A percentile compares a stretch with the other conserved stretches of the same genome.
Evolutionary conservation across 2,113 vertebrate genomes (phyloP).

Genomic region (Petrocephalus zakoni): DNA sequence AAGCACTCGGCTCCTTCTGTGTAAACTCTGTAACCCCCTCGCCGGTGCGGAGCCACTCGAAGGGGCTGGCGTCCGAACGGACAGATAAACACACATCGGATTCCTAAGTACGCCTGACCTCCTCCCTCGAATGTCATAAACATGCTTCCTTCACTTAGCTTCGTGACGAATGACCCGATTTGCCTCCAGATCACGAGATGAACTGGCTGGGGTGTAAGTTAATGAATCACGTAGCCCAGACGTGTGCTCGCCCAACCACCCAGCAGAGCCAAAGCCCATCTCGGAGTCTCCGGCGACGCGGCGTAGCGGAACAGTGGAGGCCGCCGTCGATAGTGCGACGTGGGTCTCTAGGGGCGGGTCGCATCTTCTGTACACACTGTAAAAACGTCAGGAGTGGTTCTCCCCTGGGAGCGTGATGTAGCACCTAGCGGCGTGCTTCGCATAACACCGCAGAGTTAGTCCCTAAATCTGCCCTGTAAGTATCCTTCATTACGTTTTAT

Average conservation of each 20-base stretch:
- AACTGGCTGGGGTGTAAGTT: background rate
- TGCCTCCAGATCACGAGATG: background rate
- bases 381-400: background rate
- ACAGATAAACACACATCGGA: background rate
- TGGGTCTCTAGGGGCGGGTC: background rate
- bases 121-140: background rate
- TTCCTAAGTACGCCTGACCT: background rate
- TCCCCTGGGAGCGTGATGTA: background rate
- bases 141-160: background rate
- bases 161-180: background rate
- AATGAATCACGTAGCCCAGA: background rate
- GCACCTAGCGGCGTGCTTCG: background rate
- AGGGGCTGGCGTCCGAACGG: background rate
- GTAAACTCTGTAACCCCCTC: background rate
- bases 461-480: conserved; percentile 45
- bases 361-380: background rate
- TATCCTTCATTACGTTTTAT: conserved; percentile 47
- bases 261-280: background rate
- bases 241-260: background rate
- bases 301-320: background rate
- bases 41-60: background rate
- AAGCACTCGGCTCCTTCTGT: background rate
- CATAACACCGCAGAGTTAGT: conserved; percentile 30
- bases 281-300: background rate
- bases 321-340: background rate